Percentiles rank a stretch among this genome's conserved stretches.
These are phyloP conservation scores for Apus apus DNA, from an alignment of 2,113 vertebrate species.

Conservation along the genomic window DNA sequence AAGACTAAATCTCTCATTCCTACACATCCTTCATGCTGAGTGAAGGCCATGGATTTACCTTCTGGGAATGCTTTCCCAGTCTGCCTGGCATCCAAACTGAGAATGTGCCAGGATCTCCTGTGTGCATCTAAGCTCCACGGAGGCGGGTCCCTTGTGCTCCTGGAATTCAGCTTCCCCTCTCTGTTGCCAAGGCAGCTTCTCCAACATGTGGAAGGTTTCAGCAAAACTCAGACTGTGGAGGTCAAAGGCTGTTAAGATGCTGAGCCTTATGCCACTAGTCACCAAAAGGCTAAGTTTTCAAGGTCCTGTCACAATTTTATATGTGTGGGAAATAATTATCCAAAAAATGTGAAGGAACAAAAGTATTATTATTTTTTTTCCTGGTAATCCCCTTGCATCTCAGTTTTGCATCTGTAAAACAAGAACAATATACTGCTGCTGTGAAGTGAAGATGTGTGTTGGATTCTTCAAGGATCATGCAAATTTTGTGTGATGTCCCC, in stretches of 20 bases:
- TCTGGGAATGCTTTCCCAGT: not conserved
- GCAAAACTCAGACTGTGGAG: not conserved
- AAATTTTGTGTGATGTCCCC: conserved; percentile 15
- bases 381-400: conserved; percentile 36
- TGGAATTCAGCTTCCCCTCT: not conserved
- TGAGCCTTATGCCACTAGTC: not conserved
- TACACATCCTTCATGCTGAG: not conserved
- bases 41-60: not conserved
- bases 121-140: rapidly evolving
- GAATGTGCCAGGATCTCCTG: not conserved
- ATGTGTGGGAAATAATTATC: not conserved
- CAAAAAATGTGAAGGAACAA: conserved; percentile 14
- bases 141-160: rapidly evolving
- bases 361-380: not conserved
- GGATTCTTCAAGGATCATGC: conserved; percentile 49
- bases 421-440: conserved; percentile 34
- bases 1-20: not conserved
- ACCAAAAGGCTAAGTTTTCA: not conserved
- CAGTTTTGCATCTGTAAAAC: conserved; percentile 48
- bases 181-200: not conserved
- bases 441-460: conserved; percentile 18
- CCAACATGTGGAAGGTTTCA: not conserved
- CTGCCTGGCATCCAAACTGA: not conserved
- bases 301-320: not conserved
- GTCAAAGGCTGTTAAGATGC: not conserved